Percentiles rank a stretch among this genome's conserved stretches.
Evolutionary conservation across 2,888 invertebrate species (phyloP).

Genomic region (Amphipoea lucens): DNA sequence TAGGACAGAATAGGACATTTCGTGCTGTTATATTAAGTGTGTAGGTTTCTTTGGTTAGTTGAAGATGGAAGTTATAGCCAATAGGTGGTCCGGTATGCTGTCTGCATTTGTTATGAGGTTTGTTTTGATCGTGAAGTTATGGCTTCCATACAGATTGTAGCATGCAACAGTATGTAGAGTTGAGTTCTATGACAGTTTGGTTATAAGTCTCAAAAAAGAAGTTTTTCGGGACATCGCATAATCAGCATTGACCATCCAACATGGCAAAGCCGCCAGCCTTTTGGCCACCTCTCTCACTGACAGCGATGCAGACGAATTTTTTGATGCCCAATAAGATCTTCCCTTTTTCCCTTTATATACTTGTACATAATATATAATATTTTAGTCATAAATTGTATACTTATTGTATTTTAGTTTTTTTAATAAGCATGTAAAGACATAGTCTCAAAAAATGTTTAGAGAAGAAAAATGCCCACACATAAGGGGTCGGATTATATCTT

Average conservation of each 20-base stretch:
- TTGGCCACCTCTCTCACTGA: background rate
- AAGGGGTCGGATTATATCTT: background rate
- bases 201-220: background rate
- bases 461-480: background rate
- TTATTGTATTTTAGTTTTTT: too few relatives aligned
- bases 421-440: too few relatives aligned
- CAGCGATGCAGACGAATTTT: background rate
- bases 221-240: background rate
- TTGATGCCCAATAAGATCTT: background rate
- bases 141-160: background rate
- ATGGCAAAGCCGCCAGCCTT: background rate
- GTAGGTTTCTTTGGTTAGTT: constrained; percentile 50
- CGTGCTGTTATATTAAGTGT: constrained; percentile 55
- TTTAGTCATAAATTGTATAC: too few relatives aligned
- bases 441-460: background rate
- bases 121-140: background rate
- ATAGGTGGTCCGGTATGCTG: constrained; percentile 33
- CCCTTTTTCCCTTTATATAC: too few relatives aligned
- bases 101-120: constrained; percentile 16
- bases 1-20: constrained; percentile 58
- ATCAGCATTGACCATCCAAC: background rate
- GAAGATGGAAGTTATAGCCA: constrained; percentile 28
- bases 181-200: background rate
- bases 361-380: too few relatives aligned
- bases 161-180: background rate